Evolutionary conservation across 2,797 vertebrate genomes (phyloP), one percentile per base, ranked within the genome.

Genomic region (Enteromius paludinosus): DNA sequence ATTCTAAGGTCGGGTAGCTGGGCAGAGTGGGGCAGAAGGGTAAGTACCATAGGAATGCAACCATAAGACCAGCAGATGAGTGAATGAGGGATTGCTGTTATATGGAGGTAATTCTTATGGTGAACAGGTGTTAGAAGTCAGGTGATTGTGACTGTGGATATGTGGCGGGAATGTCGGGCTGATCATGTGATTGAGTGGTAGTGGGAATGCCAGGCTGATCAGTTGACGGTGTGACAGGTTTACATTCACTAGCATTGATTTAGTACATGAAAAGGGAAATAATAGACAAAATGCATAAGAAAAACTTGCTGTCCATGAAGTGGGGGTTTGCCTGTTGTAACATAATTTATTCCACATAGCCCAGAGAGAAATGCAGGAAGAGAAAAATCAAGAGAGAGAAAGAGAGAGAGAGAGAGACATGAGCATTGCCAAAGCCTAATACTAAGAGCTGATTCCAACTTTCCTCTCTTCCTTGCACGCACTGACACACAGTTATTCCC

Each of bases 331-430:
- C 52, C 20, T 18, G 43, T 79, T 25, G 33, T 81, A 81, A 90
- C 75, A 87, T 83, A 70, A 86, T 89, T 87, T 86, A 87, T 87
- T 88, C 87, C 79, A 86, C 56, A 54, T 65, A 87, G 75, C 82
- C 85, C 83, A 78, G 41, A 74, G 56, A 41, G 35, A 82, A 68
- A 79, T 75, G 85, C 84, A 72, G 64, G 45, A 41, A 79, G 68
- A 84, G 83, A 87, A 75, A 77, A 43, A 47, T 25, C 56, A 41
- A 86, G 28, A 79, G 38, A 78, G 79, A 87, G 81, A 73, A 49
- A 43, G 23, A 73, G 41, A 82, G 76, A 72, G 62, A 75, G 65
- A 78, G 83, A 87, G 84, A 78, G 56, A 54, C 25, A 41, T 41
- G 61, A 65, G 30, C 28, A 45, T 66, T 74, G 69, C 70, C 79